phyloP scores from a whole-genome alignment of 1,140 invertebrate genomes.

The Drosophila teissieri region DNA sequence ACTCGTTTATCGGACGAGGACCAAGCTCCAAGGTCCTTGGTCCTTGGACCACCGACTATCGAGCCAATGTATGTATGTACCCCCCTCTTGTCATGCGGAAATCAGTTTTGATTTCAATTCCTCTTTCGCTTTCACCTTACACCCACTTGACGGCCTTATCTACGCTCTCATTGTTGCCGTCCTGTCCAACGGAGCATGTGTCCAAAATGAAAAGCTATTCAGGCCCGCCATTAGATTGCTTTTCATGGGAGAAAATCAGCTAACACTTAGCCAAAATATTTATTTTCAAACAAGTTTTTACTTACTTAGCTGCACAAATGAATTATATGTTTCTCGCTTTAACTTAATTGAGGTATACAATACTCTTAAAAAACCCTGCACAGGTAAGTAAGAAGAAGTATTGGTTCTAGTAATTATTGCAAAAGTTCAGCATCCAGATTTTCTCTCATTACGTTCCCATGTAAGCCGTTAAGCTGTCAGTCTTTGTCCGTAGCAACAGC shows the following conservation, averaged over 20 bases:
- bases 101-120: conserved; percentile 59
- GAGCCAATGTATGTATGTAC: not conserved
- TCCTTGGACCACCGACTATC: conserved; percentile 2
- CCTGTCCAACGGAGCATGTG: conserved; percentile 23
- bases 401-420: too few species aligned
- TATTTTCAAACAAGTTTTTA: not conserved
- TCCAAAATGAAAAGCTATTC: conserved; percentile 48
- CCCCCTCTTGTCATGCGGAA: conserved; percentile 33
- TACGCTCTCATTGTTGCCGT: conserved; percentile 27
- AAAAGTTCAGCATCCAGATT: not conserved
- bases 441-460: not conserved
- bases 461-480: conserved; percentile 40
- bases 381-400: too few species aligned
- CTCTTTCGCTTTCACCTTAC: conserved; percentile 30
- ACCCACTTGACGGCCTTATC: conserved; percentile 25
- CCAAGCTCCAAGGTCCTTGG: conserved; percentile 15
- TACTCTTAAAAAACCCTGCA: too few species aligned
- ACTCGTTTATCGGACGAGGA: conserved; percentile 30
- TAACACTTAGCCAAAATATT: not conserved
- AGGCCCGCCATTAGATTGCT: conserved; percentile 55
- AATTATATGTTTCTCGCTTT: not conserved
- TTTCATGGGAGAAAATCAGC: conserved; percentile 65
- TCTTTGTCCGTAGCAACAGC: conserved; percentile 14
- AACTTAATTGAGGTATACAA: too few species aligned
- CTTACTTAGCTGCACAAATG: not conserved